phyloP scores from a whole-genome alignment of 2,888 invertebrate genomes.

The Blastobasis lacticolella region DNA sequence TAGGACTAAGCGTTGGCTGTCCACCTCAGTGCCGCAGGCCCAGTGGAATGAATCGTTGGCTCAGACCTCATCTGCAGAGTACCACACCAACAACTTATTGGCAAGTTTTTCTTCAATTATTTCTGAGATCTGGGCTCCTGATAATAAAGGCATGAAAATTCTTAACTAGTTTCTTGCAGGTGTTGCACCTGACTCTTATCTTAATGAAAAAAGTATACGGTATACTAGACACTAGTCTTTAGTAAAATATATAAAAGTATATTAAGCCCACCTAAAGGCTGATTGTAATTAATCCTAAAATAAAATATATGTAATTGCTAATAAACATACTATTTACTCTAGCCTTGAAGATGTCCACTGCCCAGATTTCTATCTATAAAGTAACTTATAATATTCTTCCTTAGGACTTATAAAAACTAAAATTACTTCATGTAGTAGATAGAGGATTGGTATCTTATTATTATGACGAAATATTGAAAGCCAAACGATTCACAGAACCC shows the following conservation, averaged over 20 bases:
- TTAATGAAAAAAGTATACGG: too few species aligned
- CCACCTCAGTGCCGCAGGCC: conserved; percentile 82
- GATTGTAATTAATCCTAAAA: too few species aligned
- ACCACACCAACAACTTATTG: conserved; percentile 87
- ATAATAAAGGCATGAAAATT: background rate
- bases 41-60: conserved; percentile 33
- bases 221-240: too few species aligned
- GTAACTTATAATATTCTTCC: background rate
- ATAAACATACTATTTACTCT: conserved; percentile 26
- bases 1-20: conserved; percentile 85
- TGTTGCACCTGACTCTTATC: too few species aligned
- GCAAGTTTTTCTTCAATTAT: conserved; percentile 35
- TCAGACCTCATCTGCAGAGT: conserved; percentile 83
- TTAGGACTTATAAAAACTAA: background rate
- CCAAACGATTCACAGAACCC: conserved; percentile 51
- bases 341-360: background rate
- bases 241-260: too few species aligned
- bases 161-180: background rate
- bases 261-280: too few species aligned
- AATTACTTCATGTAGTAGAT: background rate
- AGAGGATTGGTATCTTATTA: background rate
- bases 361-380: conserved; percentile 24
- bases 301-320: background rate
- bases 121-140: background rate
- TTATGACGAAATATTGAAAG: too few species aligned